Conservation (phyloP, 2,797 vertebrate species). For the Urophycis tenuis region DNA sequence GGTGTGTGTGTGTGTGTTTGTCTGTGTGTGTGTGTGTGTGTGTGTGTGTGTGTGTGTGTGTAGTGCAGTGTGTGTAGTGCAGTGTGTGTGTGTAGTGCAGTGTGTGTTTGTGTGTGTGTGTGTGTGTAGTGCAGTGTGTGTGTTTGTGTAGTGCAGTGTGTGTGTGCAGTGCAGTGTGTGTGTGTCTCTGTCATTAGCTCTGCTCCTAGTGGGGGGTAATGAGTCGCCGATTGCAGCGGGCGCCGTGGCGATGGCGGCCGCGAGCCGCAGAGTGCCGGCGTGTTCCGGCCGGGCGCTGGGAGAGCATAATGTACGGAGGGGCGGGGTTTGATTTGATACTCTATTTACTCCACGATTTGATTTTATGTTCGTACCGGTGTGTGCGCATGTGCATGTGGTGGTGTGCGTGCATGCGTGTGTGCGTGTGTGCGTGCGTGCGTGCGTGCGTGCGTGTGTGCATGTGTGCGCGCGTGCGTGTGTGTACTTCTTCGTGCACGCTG, state of each 20-base stretch:
- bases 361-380: constrained; percentile 2
- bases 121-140: constrained; percentile 51
- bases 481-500: constrained; percentile 18
- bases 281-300: no score
- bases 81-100: no score
- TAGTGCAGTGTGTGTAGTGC: no score
- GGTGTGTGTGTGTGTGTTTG: constrained; percentile 54
- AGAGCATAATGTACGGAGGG: constrained; percentile 50
- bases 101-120: constrained; percentile 44
- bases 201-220: constrained; percentile 29
- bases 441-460: constrained; percentile 9
- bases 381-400: background rate
- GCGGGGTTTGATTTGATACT: constrained; percentile 50
- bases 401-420: constrained; percentile 1
- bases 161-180: no score
- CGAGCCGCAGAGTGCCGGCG: no score
- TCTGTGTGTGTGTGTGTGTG: constrained; percentile 53
- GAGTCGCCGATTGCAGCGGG: constrained; percentile 9
- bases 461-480: background rate
- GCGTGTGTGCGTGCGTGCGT: background rate
- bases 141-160: no score
- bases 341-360: constrained; percentile 1
- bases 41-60: constrained; percentile 48
- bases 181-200: constrained; percentile 35
- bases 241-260: no score